These are phyloP conservation scores for Caenorhabditis doughertyi DNA, from an alignment of 2,888 invertebrate species.

Conservation along the genomic window DNA sequence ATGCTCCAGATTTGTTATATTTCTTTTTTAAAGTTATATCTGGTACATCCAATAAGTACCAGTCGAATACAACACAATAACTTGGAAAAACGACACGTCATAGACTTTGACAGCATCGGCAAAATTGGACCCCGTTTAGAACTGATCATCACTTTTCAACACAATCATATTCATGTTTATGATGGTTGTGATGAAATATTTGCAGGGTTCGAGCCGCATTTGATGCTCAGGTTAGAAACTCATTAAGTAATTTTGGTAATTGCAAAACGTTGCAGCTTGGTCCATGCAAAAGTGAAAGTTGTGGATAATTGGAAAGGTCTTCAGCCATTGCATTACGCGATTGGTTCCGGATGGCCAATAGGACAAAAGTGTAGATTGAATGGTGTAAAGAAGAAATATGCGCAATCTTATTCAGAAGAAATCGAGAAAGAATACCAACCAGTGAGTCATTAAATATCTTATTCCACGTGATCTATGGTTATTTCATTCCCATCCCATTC, in stretches of 20 bases:
- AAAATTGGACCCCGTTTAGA: constrained; percentile 55
- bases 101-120: constrained; percentile 45
- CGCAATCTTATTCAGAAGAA: constrained; percentile 40
- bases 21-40: constrained; percentile 32
- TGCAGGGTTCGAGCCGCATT: constrained; percentile 48
- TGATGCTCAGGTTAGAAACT: constrained; percentile 51
- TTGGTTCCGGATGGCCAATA: constrained; percentile 67
- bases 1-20: background rate
- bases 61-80: background rate
- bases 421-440: constrained; percentile 41
- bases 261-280: constrained; percentile 21
- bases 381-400: constrained; percentile 46
- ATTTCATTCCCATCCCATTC: constrained; percentile 4
- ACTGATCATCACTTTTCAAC: constrained; percentile 66
- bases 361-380: constrained; percentile 48
- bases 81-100: constrained; percentile 39
- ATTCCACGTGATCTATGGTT: background rate
- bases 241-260: background rate
- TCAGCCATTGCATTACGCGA: constrained; percentile 33
- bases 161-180: constrained; percentile 61
- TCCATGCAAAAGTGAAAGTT: constrained; percentile 24
- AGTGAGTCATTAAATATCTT: constrained; percentile 23
- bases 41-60: constrained; percentile 16
- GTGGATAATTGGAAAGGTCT: constrained; percentile 36
- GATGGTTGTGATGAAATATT: constrained; percentile 70